A percentile compares a stretch with the other conserved stretches of the same genome.
phyloP scores from a whole-genome alignment of 2,113 vertebrate genomes.

The Ariopsis seemanni region DNA sequence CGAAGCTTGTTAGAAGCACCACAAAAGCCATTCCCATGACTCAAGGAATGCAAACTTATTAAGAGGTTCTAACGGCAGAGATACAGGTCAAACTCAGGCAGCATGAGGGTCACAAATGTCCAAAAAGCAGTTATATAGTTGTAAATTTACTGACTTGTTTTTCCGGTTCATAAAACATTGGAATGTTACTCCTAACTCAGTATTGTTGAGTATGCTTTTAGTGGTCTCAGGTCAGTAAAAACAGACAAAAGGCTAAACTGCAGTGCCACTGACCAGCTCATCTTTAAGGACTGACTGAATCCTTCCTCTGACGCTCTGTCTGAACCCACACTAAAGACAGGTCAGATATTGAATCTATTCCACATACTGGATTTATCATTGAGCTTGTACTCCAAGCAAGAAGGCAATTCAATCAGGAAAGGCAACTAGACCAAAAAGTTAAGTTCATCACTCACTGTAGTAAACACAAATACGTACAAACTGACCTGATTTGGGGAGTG shows the following conservation, averaged over 20 bases:
- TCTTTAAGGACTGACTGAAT: conserved; percentile 15
- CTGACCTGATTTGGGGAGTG: conserved; percentile 63
- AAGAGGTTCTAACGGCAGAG: background rate
- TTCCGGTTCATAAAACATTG: conserved; percentile 24
- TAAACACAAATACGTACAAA: conserved; percentile 51
- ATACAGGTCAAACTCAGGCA: conserved; percentile 13
- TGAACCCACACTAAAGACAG: conserved; percentile 37
- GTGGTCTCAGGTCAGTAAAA: conserved; percentile 26
- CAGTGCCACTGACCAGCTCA: background rate
- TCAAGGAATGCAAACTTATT: conserved; percentile 38
- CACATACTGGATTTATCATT: conserved; percentile 39
- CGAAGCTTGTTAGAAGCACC: conserved; percentile 9
- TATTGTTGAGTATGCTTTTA: background rate
- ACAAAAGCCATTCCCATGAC: conserved; percentile 17
- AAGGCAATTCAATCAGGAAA: conserved; percentile 60
- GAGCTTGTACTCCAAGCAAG: conserved; percentile 26
- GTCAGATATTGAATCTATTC: conserved; percentile 49
- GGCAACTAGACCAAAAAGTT: conserved; percentile 52
- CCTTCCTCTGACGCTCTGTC: conserved; percentile 19
- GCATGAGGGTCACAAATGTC: conserved; percentile 7
- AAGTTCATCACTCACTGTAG: conserved; percentile 55
- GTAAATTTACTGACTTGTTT: conserved; percentile 14
- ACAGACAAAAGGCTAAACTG: conserved; percentile 10
- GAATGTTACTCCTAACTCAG: conserved; percentile 1
- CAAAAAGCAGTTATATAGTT: conserved; percentile 12